Evolutionary conservation across 1,140 invertebrate species (phyloP).

Genomic region (Tachypleus tridentatus): DNA sequence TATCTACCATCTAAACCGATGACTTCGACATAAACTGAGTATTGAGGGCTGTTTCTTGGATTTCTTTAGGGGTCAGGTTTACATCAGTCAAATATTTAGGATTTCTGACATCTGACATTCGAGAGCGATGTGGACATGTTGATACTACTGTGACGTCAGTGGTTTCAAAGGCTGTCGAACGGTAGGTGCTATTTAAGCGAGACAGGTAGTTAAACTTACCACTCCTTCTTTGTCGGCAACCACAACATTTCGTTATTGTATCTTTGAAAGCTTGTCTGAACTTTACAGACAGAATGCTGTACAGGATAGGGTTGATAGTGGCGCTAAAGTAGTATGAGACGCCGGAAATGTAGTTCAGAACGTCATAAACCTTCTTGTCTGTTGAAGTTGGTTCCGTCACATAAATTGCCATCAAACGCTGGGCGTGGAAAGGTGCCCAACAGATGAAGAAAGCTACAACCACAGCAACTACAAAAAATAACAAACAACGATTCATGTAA

Average conservation of each 20-base stretch:
- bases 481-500: not conserved
- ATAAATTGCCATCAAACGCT: slow-evolving; percentile 45
- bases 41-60: no score
- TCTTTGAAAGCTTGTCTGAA: slow-evolving; percentile 52
- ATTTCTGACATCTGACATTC: no score
- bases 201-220: not conserved
- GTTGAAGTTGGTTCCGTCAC: slow-evolving; percentile 46
- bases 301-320: slow-evolving; percentile 68
- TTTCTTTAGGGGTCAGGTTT: no score
- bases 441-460: slow-evolving; percentile 88
- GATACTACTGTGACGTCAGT: slow-evolving; percentile 1
- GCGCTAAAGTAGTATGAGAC: slow-evolving; percentile 70
- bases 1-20: no score
- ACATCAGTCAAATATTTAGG: no score
- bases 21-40: no score
- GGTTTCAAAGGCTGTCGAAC: not conserved
- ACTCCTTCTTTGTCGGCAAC: not conserved
- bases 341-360: slow-evolving; percentile 58
- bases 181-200: not conserved
- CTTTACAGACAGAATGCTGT: slow-evolving; percentile 70
- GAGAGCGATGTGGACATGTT: not conserved
- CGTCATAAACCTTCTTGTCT: slow-evolving; percentile 56
- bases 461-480: slow-evolving; percentile 59
- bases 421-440: slow-evolving; percentile 90
- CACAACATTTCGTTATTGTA: not conserved